These are phyloP conservation scores for Panthera uncia DNA, from an alignment of 2,113 vertebrate species.

Conservation along the genomic window DNA sequence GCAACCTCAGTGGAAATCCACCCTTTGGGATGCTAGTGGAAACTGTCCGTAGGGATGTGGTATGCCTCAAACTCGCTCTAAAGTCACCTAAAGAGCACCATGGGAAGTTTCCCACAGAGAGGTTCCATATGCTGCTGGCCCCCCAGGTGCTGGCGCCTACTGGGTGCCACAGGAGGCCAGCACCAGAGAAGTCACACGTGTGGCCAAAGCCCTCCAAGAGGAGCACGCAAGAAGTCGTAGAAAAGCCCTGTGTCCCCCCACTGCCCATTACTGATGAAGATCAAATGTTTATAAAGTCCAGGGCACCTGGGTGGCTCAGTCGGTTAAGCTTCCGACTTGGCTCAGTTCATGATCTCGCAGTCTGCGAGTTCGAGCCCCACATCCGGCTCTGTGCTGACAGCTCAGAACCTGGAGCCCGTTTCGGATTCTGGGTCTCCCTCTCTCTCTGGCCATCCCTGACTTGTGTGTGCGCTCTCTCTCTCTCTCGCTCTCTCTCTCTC, in stretches of 20 bases:
- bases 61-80: not conserved
- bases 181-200: not conserved
- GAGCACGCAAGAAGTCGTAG: not conserved
- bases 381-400: too few species aligned
- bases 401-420: too few species aligned
- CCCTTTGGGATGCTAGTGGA: not conserved
- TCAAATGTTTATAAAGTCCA: not conserved
- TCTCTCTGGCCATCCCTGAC: too few species aligned
- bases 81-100: not conserved
- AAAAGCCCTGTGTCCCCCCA: too few species aligned
- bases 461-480: too few species aligned
- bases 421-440: too few species aligned
- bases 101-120: not conserved
- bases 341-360: too few species aligned
- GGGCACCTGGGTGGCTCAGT: too few species aligned
- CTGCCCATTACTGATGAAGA: not conserved
- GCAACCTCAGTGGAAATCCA: not conserved
- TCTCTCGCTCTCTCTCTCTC: too few species aligned
- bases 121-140: not conserved
- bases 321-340: too few species aligned
- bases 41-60: not conserved
- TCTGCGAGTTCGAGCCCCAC: too few species aligned
- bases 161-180: rapidly evolving
- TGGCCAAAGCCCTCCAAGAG: not conserved
- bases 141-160: not conserved